These are phyloP conservation scores for Drosophila sp. DNA, from an alignment of 1,140 invertebrate species.

Conservation along the genomic window DNA sequence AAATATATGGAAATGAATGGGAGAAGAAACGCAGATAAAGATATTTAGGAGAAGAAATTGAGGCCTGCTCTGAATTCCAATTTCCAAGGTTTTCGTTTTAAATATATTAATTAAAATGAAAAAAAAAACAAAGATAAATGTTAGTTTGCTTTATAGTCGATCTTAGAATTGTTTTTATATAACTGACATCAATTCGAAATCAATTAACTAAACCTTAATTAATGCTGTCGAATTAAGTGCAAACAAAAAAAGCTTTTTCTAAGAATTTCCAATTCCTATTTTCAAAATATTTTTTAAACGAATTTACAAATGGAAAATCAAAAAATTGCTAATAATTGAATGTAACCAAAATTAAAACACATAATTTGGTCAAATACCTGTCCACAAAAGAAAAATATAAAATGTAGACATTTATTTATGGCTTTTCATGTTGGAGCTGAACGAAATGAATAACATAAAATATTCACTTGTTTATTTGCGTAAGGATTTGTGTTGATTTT, in stretches of 20 bases:
- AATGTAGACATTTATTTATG: neutral
- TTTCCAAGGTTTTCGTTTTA: neutral
- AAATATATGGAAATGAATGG: neutral
- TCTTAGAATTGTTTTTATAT: too few relatives aligned
- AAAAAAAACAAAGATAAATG: too few relatives aligned
- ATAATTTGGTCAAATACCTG: neutral
- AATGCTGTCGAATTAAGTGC: too few relatives aligned
- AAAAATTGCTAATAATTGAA: constrained; percentile 2
- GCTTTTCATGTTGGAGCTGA: neutral
- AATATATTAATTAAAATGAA: too few relatives aligned
- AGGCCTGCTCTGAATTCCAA: neutral
- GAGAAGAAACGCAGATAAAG: neutral
- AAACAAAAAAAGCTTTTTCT: neutral
- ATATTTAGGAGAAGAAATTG: neutral
- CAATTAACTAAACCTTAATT: too few relatives aligned
- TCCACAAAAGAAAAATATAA: constrained; percentile 2
- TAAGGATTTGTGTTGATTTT: constrained; percentile 26
- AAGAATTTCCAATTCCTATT: neutral
- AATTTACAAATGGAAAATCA: constrained; percentile 1
- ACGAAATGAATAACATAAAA: constrained; percentile 14
- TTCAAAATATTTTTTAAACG: neutral
- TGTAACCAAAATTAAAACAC: constrained; percentile 4
- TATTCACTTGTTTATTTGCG: constrained; percentile 22
- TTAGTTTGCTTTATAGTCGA: too few relatives aligned
- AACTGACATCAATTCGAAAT: too few relatives aligned